A percentile compares a stretch with the other conserved stretches of the same genome.
phyloP scores from a whole-genome alignment of 1,140 invertebrate species.

The Euglossa dilemma region DNA sequence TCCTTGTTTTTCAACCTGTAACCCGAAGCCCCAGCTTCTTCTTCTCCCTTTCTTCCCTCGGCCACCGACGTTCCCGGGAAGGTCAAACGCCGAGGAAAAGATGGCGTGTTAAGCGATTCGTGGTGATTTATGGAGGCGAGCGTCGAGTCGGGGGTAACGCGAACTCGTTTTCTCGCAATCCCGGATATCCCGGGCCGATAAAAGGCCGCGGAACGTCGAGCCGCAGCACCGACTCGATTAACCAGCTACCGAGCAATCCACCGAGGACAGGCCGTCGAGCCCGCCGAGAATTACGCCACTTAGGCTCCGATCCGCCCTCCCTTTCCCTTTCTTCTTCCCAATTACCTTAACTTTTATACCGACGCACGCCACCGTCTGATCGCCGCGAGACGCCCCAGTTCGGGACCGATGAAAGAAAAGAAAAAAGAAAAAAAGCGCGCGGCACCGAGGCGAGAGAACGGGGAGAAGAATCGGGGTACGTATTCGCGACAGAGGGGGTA shows the following conservation, averaged over 20 bases:
- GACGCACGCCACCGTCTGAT: conserved; percentile 55
- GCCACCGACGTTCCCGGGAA: not conserved
- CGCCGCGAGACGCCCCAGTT: too few species aligned
- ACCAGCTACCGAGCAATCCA: conserved; percentile 52
- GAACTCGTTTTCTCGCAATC: conserved; percentile 20
- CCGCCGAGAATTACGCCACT: conserved; percentile 63
- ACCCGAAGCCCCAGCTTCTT: not conserved
- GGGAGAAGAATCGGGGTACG: not conserved
- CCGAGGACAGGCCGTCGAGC: conserved; percentile 55
- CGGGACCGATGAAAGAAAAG: too few species aligned
- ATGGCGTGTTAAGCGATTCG: not conserved
- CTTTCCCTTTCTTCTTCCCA: not conserved
- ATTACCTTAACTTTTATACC: conserved; percentile 61
- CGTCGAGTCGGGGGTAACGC: not conserved
- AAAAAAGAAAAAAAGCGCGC: too few species aligned
- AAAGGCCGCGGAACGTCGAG: conserved; percentile 34
- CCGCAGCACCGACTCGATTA: conserved; percentile 38
- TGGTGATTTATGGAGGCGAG: conserved; percentile 22
- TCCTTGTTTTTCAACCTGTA: not conserved
- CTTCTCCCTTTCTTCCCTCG: too few species aligned
- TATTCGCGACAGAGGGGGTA: too few species aligned
- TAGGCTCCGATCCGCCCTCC: conserved; percentile 25
- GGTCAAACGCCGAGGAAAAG: not conserved
- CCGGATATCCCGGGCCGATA: conserved; percentile 58
- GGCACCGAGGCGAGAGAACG: too few species aligned